These are phyloP conservation scores for Phyllotis vaccarum DNA, from an alignment of 2,797 vertebrate species.

Conservation along the genomic window DNA sequence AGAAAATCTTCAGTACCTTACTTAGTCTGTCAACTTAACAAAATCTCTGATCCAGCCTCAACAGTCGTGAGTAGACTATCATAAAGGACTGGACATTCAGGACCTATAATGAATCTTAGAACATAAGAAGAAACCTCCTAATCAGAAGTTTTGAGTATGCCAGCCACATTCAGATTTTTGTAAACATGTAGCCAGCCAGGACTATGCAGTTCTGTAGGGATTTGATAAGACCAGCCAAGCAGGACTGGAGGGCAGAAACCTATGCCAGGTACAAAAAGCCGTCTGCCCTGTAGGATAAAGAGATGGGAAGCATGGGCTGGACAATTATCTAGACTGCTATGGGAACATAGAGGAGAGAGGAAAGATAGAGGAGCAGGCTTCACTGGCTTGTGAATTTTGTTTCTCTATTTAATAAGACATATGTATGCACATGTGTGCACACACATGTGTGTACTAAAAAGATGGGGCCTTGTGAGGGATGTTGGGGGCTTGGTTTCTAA, in stretches of 20 bases:
- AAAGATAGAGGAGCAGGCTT: background rate
- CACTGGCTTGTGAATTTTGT: background rate
- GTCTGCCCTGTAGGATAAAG: background rate
- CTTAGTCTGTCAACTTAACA: no score
- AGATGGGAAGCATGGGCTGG: background rate
- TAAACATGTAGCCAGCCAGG: background rate
- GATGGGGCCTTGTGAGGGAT: background rate
- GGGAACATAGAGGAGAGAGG: background rate
- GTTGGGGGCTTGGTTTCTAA: background rate
- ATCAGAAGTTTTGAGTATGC: background rate
- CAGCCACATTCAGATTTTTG: background rate
- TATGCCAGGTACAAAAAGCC: background rate
- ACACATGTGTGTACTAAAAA: background rate
- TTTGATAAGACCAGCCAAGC: background rate
- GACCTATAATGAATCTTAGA: background rate
- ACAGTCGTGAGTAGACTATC: background rate
- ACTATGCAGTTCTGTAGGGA: background rate
- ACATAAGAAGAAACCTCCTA: background rate
- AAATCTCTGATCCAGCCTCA: background rate
- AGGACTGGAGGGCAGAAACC: background rate
- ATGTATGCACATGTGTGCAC: background rate
- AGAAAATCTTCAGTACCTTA: background rate
- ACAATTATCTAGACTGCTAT: background rate
- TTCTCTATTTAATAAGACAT: background rate
- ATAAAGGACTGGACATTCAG: background rate